phyloP scores from a whole-genome alignment of 2,113 vertebrate genomes.

The Zingel zingel region DNA sequence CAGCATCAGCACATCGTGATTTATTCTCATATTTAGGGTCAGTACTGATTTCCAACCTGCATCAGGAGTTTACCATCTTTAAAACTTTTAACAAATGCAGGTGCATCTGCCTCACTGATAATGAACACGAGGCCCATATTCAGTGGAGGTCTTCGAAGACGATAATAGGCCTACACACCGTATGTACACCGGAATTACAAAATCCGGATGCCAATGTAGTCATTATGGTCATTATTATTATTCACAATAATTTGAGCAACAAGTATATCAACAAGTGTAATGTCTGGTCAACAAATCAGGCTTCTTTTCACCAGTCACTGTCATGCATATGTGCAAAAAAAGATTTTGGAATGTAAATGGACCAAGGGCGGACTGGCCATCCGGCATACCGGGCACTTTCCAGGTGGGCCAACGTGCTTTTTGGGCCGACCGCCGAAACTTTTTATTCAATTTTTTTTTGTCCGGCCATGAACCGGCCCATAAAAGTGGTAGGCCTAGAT shows the following conservation, averaged over 20 bases:
- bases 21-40: conserved; percentile 40
- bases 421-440: too few species aligned
- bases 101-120: conserved; percentile 22
- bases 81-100: conserved; percentile 49
- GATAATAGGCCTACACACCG: not conserved
- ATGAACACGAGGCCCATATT: conserved; percentile 35
- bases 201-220: conserved; percentile 2
- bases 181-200: not conserved
- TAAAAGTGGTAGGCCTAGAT: too few species aligned
- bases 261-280: not conserved
- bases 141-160: not conserved
- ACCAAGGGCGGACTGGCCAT: too few species aligned
- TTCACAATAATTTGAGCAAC: conserved; percentile 1
- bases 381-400: too few species aligned
- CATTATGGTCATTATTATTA: not conserved
- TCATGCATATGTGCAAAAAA: not conserved
- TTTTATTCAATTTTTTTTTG: too few species aligned
- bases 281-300: not conserved
- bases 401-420: too few species aligned
- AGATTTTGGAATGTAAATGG: not conserved
- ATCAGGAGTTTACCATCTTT: conserved; percentile 36
- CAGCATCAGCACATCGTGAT: conserved; percentile 52
- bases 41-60: conserved; percentile 27
- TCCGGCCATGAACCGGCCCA: too few species aligned
- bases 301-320: not conserved